Evolutionary conservation across 2,888 invertebrate species (phyloP).

Genomic region (Agapostemon virescens): DNA sequence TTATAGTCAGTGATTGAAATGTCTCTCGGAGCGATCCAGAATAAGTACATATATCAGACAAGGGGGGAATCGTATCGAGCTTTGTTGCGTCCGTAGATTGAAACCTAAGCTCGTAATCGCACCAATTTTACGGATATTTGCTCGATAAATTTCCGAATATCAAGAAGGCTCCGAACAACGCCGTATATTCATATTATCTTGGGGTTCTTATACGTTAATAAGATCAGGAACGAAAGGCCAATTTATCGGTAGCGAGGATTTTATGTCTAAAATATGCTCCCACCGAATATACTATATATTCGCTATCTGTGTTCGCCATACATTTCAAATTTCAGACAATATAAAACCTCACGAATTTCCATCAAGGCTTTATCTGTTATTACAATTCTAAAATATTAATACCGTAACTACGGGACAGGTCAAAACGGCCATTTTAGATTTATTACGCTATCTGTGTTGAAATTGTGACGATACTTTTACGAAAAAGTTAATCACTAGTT

Average conservation of each 20-base stretch:
- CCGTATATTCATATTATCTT: slow-evolving; percentile 57
- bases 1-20: slow-evolving; percentile 51
- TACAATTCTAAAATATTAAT: background rate
- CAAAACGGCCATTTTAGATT: background rate
- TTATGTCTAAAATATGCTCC: background rate
- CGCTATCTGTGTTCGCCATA: background rate
- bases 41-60: slow-evolving; percentile 48
- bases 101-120: slow-evolving; percentile 68
- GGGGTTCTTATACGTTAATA: slow-evolving; percentile 32
- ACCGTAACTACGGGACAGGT: background rate
- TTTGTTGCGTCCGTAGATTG: slow-evolving; percentile 59
- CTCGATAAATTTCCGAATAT: slow-evolving; percentile 60
- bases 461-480: too few species aligned
- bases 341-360: background rate
- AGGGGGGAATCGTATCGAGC: slow-evolving; percentile 24
- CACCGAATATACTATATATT: background rate
- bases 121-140: slow-evolving; percentile 70
- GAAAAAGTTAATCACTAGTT: too few species aligned
- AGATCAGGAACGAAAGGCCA: slow-evolving; percentile 29
- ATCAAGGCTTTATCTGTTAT: background rate
- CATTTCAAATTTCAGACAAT: background rate
- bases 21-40: slow-evolving; percentile 33
- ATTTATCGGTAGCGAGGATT: slow-evolving; percentile 9
- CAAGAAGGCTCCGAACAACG: slow-evolving; percentile 41
- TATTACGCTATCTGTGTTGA: too few species aligned